Conservation (phyloP, 53 echinoderm and acorn worm species). For the Stichopus horrens region DNA sequence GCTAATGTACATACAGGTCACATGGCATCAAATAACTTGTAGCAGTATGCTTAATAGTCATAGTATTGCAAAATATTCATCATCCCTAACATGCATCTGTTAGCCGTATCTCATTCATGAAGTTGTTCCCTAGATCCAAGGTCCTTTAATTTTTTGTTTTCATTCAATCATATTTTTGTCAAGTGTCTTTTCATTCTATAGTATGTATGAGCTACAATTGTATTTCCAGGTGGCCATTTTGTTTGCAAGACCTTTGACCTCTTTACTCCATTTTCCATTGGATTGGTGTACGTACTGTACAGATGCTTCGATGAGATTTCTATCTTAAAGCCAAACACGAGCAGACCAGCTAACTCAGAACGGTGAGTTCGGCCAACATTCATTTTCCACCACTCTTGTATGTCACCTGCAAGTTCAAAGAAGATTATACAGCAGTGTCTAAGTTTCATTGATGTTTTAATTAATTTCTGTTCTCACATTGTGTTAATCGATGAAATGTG, state of each 20-base stretch:
- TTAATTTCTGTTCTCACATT: too few relatives aligned
- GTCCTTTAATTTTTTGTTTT: background rate
- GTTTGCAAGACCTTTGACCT: slow-evolving; percentile 99
- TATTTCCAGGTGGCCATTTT: slow-evolving; percentile 84
- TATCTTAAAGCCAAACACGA: slow-evolving; percentile 88
- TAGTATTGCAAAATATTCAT: too few relatives aligned
- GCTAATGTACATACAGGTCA: too few relatives aligned
- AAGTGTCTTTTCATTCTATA: background rate
- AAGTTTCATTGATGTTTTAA: too few relatives aligned
- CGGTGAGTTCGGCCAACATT: slow-evolving; percentile 56
- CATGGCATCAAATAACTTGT: too few relatives aligned
- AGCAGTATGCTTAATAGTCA: too few relatives aligned
- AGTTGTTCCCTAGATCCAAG: background rate
- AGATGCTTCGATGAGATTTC: slow-evolving; percentile 78
- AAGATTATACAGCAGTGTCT: background rate
- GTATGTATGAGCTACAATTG: background rate
- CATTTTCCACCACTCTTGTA: background rate
- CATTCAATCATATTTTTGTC: background rate
- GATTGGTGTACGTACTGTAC: slow-evolving; percentile 83
- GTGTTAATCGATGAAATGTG: too few relatives aligned
- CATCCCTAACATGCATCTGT: too few relatives aligned
- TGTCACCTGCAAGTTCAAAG: background rate
- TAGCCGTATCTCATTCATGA: too few relatives aligned
- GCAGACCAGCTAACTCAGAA: slow-evolving; percentile 97
- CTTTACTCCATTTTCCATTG: slow-evolving; percentile 93